Base-by-base conservation (phyloP, 2,797 vertebrate genomes). In the Ctenopoma multispine region DNA sequence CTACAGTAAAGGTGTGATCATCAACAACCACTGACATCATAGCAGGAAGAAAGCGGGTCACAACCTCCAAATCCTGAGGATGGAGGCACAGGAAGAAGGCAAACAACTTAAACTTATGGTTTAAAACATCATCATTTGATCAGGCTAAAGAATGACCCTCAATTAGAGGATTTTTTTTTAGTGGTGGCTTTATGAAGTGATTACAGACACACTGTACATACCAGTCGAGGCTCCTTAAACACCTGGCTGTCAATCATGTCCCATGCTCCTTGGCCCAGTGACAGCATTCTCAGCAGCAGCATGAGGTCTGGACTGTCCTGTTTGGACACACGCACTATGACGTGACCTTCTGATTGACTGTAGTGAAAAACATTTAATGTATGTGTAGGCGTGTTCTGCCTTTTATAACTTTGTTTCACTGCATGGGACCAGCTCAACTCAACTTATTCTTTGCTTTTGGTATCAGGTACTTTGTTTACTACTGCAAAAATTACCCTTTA, bases 221-320 rank as follows among this genome's bases (percentile, higher is more conserved):
- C 98, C 96, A 99, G 89, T 80, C 96, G 96, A 31, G 97, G 97
- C 79, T 99, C 98, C 91, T 97, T 98, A 89, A 99, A 99, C 71
- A 99, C 96, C 88, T 99, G 98, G 85, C 98, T 99, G 93, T 99
- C 97, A 1, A 99, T 99, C 96, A 99, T 98, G 91, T 99, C 98
- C 98, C 98, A 99, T 0, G 97, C 98, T 0, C 97, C 97, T 54
- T 98, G 97, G 44, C 98, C 98, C 61, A 99, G 90, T 0, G 96
- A 97, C 67, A 99, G 93, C 96, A 99, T 97, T 91, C 98, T 92
- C 21, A 99, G 94, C 11, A 99, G 94, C 54, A 99, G 92, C 80
- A 99, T 93, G 66, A 98, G 94, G 62, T 99, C 97, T 0, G 96
- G 92, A 83, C 97, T 99, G 90, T 99, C 97, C 98, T 99, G 84